phyloP scores from a whole-genome alignment of 2,888 invertebrate species.

The Pristionchus arcanus region DNA sequence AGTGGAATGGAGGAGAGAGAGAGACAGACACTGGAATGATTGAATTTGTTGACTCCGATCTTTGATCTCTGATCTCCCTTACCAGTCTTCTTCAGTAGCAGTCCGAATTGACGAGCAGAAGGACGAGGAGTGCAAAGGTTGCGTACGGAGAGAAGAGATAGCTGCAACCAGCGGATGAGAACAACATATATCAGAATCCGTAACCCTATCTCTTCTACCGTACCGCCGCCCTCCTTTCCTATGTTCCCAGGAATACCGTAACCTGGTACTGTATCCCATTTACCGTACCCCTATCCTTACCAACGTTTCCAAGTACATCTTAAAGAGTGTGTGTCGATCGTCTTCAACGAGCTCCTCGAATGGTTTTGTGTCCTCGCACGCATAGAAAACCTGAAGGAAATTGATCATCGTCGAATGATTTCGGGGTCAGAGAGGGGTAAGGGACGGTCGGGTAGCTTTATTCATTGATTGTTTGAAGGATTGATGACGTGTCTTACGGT shows the following conservation, averaged over 20 bases:
- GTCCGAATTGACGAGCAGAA: not conserved
- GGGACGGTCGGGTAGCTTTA: not conserved
- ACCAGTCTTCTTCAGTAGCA: conserved; percentile 41
- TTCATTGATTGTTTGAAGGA: not conserved
- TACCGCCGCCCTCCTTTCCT: no score
- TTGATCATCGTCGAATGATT: not conserved
- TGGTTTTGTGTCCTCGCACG: conserved; percentile 45
- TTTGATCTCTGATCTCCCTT: not conserved
- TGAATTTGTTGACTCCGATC: no score
- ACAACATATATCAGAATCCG: no score
- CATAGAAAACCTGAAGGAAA: not conserved
- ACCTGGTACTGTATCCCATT: not conserved
- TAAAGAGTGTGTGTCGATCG: conserved; percentile 46
- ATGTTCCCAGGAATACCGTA: no score
- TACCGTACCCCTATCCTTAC: conserved; percentile 1
- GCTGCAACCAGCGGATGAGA: no score
- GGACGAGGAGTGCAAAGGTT: not conserved
- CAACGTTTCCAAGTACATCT: conserved; percentile 54
- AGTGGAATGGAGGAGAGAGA: no score
- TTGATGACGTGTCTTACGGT: no score
- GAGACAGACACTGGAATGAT: no score
- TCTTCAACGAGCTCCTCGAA: conserved; percentile 34
- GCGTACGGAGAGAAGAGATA: conserved; percentile 18
- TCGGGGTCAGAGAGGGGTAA: not conserved
- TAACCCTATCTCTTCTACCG: no score